Conservation (phyloP, 2,113 vertebrate genomes). For the Periophthalmus modestus region DNA sequence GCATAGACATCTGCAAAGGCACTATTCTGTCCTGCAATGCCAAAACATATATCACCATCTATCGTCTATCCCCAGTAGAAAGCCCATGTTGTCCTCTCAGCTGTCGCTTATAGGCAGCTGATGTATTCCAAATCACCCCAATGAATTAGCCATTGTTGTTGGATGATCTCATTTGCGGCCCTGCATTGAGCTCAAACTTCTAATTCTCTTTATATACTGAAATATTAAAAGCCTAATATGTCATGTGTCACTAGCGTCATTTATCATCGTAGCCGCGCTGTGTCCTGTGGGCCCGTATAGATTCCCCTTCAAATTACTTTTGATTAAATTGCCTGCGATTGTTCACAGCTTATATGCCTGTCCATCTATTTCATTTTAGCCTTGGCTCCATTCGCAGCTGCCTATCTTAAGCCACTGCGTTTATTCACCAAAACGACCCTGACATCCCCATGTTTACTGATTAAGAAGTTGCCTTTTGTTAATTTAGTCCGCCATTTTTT, state of each 20-base stretch:
- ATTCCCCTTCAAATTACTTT: conserved; percentile 54
- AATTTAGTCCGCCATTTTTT: conserved; percentile 74
- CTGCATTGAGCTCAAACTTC: conserved; percentile 57
- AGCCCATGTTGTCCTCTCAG: conserved; percentile 20
- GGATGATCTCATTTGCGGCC: conserved; percentile 55
- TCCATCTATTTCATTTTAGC: conserved; percentile 45
- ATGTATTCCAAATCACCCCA: conserved; percentile 33
- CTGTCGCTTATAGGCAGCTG: conserved; percentile 43
- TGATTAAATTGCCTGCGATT: conserved; percentile 64
- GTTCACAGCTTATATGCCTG: conserved; percentile 54
- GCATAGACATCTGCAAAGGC: not conserved
- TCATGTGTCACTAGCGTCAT: conserved; percentile 65
- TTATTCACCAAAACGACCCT: conserved; percentile 63
- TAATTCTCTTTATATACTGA: conserved; percentile 68
- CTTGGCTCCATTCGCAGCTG: conserved; percentile 58
- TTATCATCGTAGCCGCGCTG: conserved; percentile 56
- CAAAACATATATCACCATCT: not conserved
- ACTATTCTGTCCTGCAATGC: not conserved
- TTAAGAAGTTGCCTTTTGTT: conserved; percentile 76
- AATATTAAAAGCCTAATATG: conserved; percentile 76
- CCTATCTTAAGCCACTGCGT: conserved; percentile 26
- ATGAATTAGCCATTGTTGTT: conserved; percentile 72
- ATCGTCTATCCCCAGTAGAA: not conserved
- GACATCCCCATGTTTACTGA: conserved; percentile 61
- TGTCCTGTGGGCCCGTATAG: conserved; percentile 55